These are phyloP conservation scores for Alviniconcha strummeri DNA, from an alignment of 2,888 invertebrate species.

Conservation along the genomic window DNA sequence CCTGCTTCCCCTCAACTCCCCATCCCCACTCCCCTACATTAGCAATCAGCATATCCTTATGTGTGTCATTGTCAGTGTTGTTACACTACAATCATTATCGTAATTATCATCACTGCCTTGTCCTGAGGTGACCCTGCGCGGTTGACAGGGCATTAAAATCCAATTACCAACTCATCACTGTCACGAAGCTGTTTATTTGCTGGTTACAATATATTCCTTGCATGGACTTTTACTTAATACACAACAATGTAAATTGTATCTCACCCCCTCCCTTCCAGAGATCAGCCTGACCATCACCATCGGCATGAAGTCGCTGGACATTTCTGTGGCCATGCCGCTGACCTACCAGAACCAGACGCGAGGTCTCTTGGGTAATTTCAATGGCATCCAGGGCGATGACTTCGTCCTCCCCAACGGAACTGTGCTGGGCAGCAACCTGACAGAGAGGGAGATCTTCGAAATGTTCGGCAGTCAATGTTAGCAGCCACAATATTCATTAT, in stretches of 20 bases:
- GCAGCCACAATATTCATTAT: not conserved
- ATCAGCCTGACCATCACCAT: constrained; percentile 15
- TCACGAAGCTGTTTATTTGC: not conserved
- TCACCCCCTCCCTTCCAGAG: constrained; percentile 8
- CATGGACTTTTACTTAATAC: too few relatives aligned
- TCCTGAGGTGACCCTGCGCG: not conserved
- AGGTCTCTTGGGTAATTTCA: constrained; percentile 38
- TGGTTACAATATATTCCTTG: too few relatives aligned
- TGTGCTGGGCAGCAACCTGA: not conserved
- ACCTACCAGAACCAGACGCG: not conserved
- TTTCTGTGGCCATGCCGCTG: constrained; percentile 17
- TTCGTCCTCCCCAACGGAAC: constrained; percentile 29
- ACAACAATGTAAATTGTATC: too few relatives aligned
- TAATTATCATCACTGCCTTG: too few relatives aligned
- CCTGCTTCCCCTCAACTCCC: too few relatives aligned
- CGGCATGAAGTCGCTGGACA: constrained; percentile 15
- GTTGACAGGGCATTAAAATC: not conserved
- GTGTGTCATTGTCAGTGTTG: too few relatives aligned
- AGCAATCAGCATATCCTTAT: too few relatives aligned
- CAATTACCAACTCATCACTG: not conserved
- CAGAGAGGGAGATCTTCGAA: constrained; percentile 29
- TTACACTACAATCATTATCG: too few relatives aligned
- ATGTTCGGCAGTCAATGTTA: constrained; percentile 28
- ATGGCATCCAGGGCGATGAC: constrained; percentile 33
- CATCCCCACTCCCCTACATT: too few relatives aligned